Conservation (phyloP, 2,888 invertebrate species). For the Drosophila neutralis region DNA sequence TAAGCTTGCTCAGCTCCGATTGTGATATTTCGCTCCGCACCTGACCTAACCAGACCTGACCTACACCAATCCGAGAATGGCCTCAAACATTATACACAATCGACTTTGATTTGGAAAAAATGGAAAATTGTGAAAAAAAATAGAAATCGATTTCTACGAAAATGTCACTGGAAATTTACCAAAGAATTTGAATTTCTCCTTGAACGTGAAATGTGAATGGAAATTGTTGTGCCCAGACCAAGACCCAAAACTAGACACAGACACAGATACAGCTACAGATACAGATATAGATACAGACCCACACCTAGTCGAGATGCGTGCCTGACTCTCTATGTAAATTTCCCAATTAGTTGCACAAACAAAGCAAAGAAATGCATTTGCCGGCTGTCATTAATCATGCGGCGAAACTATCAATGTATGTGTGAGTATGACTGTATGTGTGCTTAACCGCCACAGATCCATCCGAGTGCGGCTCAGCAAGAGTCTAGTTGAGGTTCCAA, state of each 20-base stretch:
- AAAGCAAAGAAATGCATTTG: conserved; percentile 56
- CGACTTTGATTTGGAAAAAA: background rate
- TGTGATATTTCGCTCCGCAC: conserved; percentile 8
- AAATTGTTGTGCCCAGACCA: conserved; percentile 13
- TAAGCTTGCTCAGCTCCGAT: background rate
- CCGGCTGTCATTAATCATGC: conserved; percentile 56
- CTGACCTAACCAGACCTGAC: conserved; percentile 33
- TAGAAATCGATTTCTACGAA: conserved; percentile 50
- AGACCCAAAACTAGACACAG: background rate
- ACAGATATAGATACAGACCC: conserved; percentile 2
- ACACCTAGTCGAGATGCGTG: conserved; percentile 16
- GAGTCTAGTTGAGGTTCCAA: conserved; percentile 49
- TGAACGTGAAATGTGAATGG: conserved; percentile 24
- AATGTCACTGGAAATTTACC: conserved; percentile 59
- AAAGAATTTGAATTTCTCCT: conserved; percentile 38
- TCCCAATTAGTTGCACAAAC: conserved; percentile 74
- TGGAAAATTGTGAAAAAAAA: conserved; percentile 8
- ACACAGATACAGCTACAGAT: background rate
- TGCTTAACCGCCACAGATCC: conserved; percentile 24
- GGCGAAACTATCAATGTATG: conserved; percentile 35
- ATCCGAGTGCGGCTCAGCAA: conserved; percentile 52
- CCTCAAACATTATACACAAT: conserved; percentile 1
- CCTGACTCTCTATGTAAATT: conserved; percentile 60
- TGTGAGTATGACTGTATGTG: background rate
- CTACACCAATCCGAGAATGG: conserved; percentile 17